A percentile compares a stretch with the other conserved stretches of the same genome.
Evolutionary conservation across 2,113 vertebrate species (phyloP).

Genomic region (Gadus macrocephalus): DNA sequence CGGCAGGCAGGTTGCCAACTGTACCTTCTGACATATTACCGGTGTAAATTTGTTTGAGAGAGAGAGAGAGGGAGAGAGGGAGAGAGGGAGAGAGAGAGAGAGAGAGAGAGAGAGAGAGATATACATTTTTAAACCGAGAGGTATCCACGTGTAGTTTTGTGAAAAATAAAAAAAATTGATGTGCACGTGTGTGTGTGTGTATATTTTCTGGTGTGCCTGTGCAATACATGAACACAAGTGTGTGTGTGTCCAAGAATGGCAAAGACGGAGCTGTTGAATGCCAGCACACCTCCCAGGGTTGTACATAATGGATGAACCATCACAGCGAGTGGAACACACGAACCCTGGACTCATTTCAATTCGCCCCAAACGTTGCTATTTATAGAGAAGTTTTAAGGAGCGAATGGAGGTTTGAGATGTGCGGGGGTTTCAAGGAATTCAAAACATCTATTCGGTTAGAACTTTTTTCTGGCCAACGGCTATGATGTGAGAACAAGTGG

Average conservation of each 20-base stretch:
- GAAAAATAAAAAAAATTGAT: not conserved
- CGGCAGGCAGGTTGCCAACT: too few species aligned
- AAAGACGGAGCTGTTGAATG: not conserved
- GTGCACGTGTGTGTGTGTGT: not conserved
- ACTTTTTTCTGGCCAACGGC: not conserved
- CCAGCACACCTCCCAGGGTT: constrained; percentile 9
- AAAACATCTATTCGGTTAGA: not conserved
- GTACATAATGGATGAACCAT: constrained; percentile 56
- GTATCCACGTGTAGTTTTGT: too few species aligned
- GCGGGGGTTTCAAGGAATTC: not conserved
- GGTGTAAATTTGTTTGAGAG: too few species aligned
- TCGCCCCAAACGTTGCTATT: constrained; percentile 55
- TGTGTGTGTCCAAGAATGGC: not conserved
- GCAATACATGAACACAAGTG: not conserved
- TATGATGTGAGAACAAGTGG: not conserved
- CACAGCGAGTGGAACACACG: constrained; percentile 41
- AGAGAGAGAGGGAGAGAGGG: too few species aligned
- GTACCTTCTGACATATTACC: too few species aligned
- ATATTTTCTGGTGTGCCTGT: too few species aligned
- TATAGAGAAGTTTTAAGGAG: constrained; percentile 46
- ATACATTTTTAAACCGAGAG: too few species aligned
- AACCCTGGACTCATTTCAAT: constrained; percentile 55
- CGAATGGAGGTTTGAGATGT: not conserved
- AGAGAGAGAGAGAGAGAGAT: too few species aligned
- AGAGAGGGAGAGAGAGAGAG: too few species aligned